Evolutionary conservation across 2,113 vertebrate species (phyloP).

Genomic region (Gnathonemus longibarbis): DNA sequence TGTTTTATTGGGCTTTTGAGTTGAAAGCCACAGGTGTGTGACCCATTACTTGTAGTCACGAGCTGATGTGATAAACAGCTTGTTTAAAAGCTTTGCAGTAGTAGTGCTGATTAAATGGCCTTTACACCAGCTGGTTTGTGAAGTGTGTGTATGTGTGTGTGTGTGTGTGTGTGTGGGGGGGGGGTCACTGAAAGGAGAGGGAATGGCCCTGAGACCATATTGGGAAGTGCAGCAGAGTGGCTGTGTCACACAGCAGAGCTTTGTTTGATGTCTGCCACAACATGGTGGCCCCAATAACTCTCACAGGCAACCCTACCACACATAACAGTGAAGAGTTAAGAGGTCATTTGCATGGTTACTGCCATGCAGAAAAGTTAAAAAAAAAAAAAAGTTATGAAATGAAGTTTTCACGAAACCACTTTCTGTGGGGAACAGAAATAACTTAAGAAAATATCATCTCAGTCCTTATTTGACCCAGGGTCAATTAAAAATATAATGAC

Average conservation of each 20-base stretch:
- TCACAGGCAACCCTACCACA: neutral
- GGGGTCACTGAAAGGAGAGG: neutral
- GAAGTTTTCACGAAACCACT: constrained; percentile 60
- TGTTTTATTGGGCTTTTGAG: neutral
- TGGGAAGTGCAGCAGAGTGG: constrained; percentile 43
- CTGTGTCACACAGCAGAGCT: constrained; percentile 54
- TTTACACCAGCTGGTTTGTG: constrained; percentile 37
- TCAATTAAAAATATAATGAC: constrained; percentile 61
- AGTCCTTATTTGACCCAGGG: constrained; percentile 54
- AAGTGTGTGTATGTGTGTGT: neutral
- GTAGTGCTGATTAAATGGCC: neutral
- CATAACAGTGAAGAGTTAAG: constrained; percentile 53
- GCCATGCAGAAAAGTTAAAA: constrained; percentile 49
- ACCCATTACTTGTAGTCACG: constrained; percentile 60
- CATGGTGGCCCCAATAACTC: constrained; percentile 11
- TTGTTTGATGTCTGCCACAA: constrained; percentile 49
- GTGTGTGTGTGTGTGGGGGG: neutral
- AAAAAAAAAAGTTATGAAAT: constrained; percentile 63
- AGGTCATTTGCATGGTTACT: constrained; percentile 63
- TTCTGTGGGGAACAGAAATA: constrained; percentile 59
- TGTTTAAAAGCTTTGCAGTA: constrained; percentile 28
- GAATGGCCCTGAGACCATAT: constrained; percentile 39
- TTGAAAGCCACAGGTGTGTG: constrained; percentile 51
- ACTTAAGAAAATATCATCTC: constrained; percentile 69
- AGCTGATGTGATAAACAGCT: constrained; percentile 65